phyloP scores from a whole-genome alignment of 1,140 invertebrate genomes.

The Bombus haemorrhoidalis region DNA sequence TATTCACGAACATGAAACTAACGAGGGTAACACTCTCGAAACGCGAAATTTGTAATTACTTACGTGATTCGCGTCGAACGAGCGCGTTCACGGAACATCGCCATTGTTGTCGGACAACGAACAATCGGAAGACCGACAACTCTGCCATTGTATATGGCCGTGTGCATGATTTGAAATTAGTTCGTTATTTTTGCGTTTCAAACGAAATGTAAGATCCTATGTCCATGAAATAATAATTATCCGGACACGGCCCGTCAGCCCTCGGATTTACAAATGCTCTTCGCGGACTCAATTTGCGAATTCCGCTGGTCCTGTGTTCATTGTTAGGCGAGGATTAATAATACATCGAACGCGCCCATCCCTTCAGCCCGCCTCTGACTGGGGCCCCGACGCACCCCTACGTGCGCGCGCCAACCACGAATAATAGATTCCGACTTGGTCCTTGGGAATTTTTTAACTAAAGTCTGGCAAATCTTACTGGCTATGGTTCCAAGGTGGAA shows the following conservation, averaged over 20 bases:
- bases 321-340: constrained; percentile 73
- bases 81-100: background rate
- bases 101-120: background rate
- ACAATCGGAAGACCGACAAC: background rate
- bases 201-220: background rate
- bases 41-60: constrained; percentile 14
- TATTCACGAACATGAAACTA: background rate
- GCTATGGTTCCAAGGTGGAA: background rate
- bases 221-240: constrained; percentile 51
- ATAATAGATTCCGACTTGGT: constrained; percentile 21
- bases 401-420: background rate
- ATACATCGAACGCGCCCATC: constrained; percentile 62
- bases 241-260: background rate
- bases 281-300: constrained; percentile 70
- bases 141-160: no score
- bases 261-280: constrained; percentile 66
- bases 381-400: background rate
- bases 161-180: background rate
- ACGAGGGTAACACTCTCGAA: background rate
- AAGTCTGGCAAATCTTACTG: constrained; percentile 3
- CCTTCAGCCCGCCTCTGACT: background rate
- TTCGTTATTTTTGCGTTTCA: background rate
- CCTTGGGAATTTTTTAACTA: constrained; percentile 25
- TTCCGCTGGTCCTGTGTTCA: constrained; percentile 64
- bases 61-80: background rate